phyloP scores from a whole-genome alignment of 2,113 vertebrate genomes.

The Poicephalus meyeri region DNA sequence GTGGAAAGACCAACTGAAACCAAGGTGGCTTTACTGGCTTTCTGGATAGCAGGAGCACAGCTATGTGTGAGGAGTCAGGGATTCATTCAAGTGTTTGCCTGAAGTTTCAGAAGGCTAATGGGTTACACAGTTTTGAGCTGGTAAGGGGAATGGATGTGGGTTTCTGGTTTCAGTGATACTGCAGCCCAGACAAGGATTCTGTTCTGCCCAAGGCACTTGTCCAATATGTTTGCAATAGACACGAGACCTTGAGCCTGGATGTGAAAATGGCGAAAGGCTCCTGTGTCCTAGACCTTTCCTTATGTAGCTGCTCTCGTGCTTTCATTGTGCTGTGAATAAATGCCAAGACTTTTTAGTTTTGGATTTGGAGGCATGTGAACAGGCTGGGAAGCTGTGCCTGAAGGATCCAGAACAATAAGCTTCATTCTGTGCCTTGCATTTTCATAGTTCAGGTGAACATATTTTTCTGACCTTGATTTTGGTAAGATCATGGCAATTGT shows the following conservation, averaged over 20 bases:
- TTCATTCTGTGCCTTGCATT: background rate
- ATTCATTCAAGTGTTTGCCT: background rate
- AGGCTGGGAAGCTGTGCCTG: background rate
- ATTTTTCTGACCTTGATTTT: background rate
- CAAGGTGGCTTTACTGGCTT: background rate
- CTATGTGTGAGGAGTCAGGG: background rate
- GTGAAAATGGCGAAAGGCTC: rapidly evolving
- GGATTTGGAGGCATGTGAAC: background rate
- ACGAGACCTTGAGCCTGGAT: background rate
- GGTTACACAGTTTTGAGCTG: background rate
- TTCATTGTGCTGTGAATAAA: background rate
- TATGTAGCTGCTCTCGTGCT: background rate
- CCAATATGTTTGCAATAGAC: background rate
- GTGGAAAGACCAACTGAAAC: background rate
- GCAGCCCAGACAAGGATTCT: background rate
- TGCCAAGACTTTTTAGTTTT: background rate
- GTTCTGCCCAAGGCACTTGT: background rate
- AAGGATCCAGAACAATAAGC: background rate
- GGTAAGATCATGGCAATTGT: background rate
- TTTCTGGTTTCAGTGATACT: background rate
- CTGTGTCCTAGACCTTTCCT: background rate
- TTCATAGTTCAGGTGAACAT: background rate
- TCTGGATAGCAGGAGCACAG: background rate
- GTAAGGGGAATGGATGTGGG: background rate
- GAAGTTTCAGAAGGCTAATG: background rate